Evolutionary conservation across 2,888 invertebrate species (phyloP).

Genomic region (Alsophila aescularia): DNA sequence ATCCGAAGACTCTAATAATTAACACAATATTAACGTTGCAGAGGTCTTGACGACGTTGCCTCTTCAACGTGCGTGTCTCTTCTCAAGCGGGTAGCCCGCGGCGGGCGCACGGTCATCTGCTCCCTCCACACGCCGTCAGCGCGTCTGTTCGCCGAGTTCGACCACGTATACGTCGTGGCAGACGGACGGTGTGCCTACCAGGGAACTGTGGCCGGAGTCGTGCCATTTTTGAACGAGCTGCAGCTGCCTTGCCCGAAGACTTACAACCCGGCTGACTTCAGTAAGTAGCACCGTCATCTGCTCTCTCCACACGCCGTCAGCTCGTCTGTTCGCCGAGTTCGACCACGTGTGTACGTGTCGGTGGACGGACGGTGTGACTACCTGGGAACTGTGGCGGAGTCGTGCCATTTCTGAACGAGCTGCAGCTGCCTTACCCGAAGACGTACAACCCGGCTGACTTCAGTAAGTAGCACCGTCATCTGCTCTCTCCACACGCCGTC

Average conservation of each 20-base stretch:
- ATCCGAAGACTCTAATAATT: too few species aligned
- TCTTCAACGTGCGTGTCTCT: conserved; percentile 94
- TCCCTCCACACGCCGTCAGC: conserved; percentile 99
- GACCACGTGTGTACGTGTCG: conserved; percentile 94
- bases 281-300: conserved; percentile 96
- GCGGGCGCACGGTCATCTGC: conserved; percentile 96
- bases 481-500: conserved; percentile 99
- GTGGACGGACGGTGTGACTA: conserved; percentile 96
- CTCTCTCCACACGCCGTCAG: conserved; percentile 98
- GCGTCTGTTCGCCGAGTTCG: conserved; percentile 94
- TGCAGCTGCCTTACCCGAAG: conserved; percentile 93
- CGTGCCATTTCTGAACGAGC: conserved; percentile 90
- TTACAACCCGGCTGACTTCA: conserved; percentile 98
- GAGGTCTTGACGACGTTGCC: conserved; percentile 96
- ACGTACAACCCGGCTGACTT: conserved; percentile 99
- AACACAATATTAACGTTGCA: conserved; percentile 59
- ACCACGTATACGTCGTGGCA: conserved; percentile 95
- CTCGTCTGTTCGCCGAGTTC: conserved; percentile 95
- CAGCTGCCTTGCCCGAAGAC: conserved; percentile 94
- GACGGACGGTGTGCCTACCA: conserved; percentile 96
- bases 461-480: conserved; percentile 94
- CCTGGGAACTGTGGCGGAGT: conserved; percentile 91
- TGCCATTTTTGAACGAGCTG: conserved; percentile 91
- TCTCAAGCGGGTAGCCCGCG: conserved; percentile 92
- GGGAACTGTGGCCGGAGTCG: conserved; percentile 90